A percentile compares a stretch with the other conserved stretches of the same genome.
phyloP scores from a whole-genome alignment of 2,797 vertebrate genomes.

The Mormyrops boulengeri region DNA sequence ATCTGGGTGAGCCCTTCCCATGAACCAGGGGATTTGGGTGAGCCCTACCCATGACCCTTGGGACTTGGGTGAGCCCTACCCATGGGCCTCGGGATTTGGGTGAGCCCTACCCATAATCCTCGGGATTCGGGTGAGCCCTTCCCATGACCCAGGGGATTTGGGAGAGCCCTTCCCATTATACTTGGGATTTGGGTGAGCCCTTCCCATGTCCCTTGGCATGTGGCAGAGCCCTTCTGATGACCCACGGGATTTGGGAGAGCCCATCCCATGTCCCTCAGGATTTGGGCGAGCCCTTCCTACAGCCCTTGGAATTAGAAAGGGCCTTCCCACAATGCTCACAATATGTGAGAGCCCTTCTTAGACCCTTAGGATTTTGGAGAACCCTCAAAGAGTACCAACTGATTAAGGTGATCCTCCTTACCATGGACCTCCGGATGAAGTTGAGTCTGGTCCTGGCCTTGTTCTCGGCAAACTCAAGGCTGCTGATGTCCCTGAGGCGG shows the following conservation, averaged over 20 bases:
- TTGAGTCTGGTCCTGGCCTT: constrained; percentile 91
- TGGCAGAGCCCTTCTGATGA: not conserved
- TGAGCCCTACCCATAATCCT: not conserved
- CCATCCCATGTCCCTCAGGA: not conserved
- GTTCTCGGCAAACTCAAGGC: constrained; percentile 93
- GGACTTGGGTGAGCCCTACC: constrained; percentile 56
- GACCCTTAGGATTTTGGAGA: not conserved
- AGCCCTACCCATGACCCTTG: not conserved
- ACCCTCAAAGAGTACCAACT: not conserved
- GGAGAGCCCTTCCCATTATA: too few species aligned
- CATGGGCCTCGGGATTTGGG: constrained; percentile 80
- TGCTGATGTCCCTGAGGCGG: constrained; percentile 91
- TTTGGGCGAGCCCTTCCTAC: not conserved
- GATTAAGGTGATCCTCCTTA: constrained; percentile 62
- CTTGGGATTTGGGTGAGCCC: not conserved
- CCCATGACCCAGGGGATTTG: not conserved
- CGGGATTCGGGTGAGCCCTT: not conserved
- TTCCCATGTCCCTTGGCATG: not conserved
- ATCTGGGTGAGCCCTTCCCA: not conserved
- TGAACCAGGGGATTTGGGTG: not conserved
- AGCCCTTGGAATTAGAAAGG: not conserved
- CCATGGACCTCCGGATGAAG: constrained; percentile 88
- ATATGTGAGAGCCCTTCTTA: not conserved
- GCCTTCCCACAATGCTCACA: not conserved
- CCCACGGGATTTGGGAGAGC: not conserved